A percentile compares a stretch with the other conserved stretches of the same genome.
These are phyloP conservation scores for Coryphaenoides rupestris DNA, from an alignment of 2,113 vertebrate genomes.

Conservation along the genomic window DNA sequence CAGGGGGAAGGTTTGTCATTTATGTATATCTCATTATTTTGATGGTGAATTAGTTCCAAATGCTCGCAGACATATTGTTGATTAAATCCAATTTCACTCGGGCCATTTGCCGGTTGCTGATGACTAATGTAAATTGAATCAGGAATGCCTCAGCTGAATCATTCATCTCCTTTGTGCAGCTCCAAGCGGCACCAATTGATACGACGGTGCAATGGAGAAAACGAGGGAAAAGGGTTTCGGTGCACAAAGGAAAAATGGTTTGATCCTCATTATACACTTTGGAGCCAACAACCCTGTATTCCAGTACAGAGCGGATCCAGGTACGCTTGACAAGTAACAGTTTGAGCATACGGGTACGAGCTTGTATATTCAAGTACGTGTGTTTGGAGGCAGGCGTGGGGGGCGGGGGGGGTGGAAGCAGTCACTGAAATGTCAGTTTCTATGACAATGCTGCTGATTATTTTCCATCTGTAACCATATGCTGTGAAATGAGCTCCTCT, in stretches of 20 bases:
- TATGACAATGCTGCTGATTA: constrained; percentile 10
- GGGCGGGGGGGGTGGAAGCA: background rate
- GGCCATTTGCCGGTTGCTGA: constrained; percentile 35
- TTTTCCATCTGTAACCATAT: too few species aligned
- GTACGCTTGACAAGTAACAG: constrained; percentile 6
- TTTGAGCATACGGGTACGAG: background rate
- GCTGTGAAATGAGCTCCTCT: too few species aligned
- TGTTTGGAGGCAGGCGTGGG: background rate
- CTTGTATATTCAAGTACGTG: constrained; percentile 12
- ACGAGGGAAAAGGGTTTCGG: background rate
- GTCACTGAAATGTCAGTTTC: constrained; percentile 32
- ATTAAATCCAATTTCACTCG: constrained; percentile 37
- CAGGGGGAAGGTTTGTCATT: constrained; percentile 22
- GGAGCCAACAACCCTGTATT: background rate
- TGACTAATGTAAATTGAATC: constrained; percentile 48
- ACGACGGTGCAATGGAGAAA: background rate
- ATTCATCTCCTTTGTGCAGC: constrained; percentile 20
- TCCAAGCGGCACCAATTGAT: constrained; percentile 1
- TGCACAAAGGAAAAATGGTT: background rate
- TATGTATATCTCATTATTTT: constrained; percentile 9
- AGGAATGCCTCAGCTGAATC: constrained; percentile 28
- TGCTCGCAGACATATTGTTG: constrained; percentile 6
- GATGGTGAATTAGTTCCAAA: constrained; percentile 26
- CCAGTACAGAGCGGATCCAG: background rate
- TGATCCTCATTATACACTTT: background rate